Conservation (phyloP, 2,797 vertebrate genomes). For the Acipenser ruthenus region DNA sequence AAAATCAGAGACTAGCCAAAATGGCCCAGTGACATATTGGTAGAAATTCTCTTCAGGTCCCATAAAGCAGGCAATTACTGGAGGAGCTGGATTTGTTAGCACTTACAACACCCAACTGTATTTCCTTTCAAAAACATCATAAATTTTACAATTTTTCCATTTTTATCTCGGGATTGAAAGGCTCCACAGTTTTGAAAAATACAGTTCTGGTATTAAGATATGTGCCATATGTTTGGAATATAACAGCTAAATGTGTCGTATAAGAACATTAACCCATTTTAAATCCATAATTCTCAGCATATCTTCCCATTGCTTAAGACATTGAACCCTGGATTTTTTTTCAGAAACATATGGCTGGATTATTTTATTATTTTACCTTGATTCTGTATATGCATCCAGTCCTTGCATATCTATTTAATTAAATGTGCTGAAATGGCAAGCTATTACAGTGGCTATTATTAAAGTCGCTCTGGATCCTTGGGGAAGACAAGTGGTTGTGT, state of each 20-base stretch:
- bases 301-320: background rate
- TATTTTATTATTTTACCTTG: background rate
- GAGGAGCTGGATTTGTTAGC: constrained; percentile 6
- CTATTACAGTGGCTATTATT: too few species aligned
- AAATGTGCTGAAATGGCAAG: too few species aligned
- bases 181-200: too few species aligned
- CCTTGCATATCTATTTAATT: too few species aligned
- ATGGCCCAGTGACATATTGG: background rate
- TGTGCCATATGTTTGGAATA: background rate
- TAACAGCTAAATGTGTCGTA: background rate
- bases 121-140: constrained; percentile 20
- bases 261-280: background rate
- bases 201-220: too few species aligned
- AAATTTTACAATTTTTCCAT: constrained; percentile 12
- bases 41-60: background rate
- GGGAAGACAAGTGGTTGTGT: too few species aligned
- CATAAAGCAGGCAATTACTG: constrained; percentile 10
- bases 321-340: background rate
- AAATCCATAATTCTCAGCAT: background rate
- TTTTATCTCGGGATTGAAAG: background rate
- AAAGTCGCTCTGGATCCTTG: too few species aligned
- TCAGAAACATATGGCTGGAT: background rate
- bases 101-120: constrained; percentile 12
- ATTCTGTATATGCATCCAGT: too few species aligned
- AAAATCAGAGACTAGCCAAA: background rate